Base-by-base conservation (phyloP, 2,797 vertebrate species). In the Malurus leucopterus region DNA sequence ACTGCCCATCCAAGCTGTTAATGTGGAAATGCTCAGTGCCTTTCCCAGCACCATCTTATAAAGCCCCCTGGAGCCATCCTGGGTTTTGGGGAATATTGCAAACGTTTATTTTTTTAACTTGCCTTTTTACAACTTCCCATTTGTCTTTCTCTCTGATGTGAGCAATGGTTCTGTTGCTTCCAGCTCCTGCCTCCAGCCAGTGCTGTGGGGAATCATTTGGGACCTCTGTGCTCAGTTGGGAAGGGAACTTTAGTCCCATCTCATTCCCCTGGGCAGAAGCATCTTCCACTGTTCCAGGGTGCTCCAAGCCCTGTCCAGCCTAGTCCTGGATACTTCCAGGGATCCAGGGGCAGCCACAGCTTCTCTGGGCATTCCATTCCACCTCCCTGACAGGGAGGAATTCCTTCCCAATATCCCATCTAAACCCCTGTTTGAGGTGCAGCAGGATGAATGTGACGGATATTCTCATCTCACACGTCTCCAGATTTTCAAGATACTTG, bases 161-260 rank as follows among this genome's bases (percentile, higher is more conserved):
- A 47, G 36, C 69, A 16, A 3, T 2, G 24, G 19, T 23, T 78
- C 41, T 1, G 6, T 23, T 8, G 19, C 30, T 77, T 41, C 5
- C 38, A 13, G 7, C 24, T 59, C 64, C 73, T 12, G 6, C 22
- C 69, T 51, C 4, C 18, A 21, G 8, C 17, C 20, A 1, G 2
- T 2, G 57, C 53, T 0, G 0, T 19, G 65, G 17, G 10, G 57
- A 19, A 32, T 11, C 18, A 1, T 20, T 55, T 40, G 46, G 3
- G 27, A 26, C 19, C 24, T 23, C 6, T 29, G 32, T 8, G 44
- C n/a, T 32, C 5, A 8, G 0, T 0, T 53, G 24, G 62, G 38
- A 58, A 74, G 38, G 46, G 38, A 44, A 21, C 6, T 53, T 12
- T 32, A 67, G 21, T 59, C 46, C 20, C 40, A 40, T 74, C 47